These are phyloP conservation scores for Orthonyx spaldingii DNA, from an alignment of 2,113 vertebrate genomes.

Conservation along the genomic window DNA sequence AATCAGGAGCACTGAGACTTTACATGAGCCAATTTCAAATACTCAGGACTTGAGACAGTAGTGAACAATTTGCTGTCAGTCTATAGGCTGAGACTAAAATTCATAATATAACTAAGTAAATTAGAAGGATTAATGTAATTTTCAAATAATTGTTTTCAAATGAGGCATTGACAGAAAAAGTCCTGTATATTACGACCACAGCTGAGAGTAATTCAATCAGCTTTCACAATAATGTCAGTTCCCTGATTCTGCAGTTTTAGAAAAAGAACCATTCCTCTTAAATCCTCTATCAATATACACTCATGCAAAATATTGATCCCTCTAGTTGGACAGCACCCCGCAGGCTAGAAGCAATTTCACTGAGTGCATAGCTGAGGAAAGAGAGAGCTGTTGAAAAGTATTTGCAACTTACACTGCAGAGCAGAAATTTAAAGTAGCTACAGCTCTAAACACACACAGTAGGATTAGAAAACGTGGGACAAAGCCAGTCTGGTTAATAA, in stretches of 20 bases:
- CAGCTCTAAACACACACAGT: neutral
- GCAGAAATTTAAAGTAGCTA: neutral
- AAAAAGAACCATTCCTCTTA: neutral
- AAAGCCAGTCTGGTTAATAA: neutral
- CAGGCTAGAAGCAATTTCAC: neutral
- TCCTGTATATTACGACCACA: neutral
- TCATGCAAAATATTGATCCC: slow-evolving; percentile 6
- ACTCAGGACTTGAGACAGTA: neutral
- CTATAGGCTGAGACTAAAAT: neutral
- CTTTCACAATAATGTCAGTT: neutral
- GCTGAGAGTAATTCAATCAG: neutral
- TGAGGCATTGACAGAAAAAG: neutral
- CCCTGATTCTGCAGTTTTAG: neutral
- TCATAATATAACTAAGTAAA: neutral
- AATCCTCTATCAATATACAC: neutral
- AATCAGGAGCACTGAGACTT: neutral
- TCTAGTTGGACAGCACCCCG: neutral
- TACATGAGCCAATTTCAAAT: neutral
- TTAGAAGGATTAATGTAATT: neutral
- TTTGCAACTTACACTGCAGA: neutral
- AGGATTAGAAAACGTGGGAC: neutral
- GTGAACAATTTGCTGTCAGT: neutral
- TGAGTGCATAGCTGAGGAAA: neutral
- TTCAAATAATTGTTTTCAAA: neutral
- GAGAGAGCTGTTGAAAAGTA: neutral